Evolutionary conservation across 2,888 invertebrate species (phyloP), one percentile per base, ranked within the genome.

Genomic region (Trissoscelio sp.): DNA sequence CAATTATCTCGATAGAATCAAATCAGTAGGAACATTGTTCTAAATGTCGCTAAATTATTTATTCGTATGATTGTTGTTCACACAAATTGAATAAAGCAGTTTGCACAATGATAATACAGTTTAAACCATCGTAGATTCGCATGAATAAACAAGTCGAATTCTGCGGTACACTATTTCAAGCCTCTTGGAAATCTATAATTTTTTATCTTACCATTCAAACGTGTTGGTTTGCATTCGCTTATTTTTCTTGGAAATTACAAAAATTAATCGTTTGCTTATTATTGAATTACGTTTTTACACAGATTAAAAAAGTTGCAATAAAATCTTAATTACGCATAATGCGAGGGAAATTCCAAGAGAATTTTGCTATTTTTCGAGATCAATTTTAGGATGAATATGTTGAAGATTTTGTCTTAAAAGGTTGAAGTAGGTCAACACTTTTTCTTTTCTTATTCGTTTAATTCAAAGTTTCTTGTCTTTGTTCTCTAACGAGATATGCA

Each of bases 401-500:
- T 64, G 64, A 64, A 46, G 73, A 46, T 73, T 73, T 73, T 57
- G 55, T 57, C 57, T 74, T 53, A 48, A 77, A 66, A 75, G 66
- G 53, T 51, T 60, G 46, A 77, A 77, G 67, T 67, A 57, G 67
- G 67, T 77, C 60, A 67, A 31, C 16, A 53, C 53, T 67, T 69
- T 64, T 67, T 77, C 75, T 60, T 53, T 42, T 60, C 75, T 67
- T 67, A 48, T 69, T 77, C 60, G 60, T 77, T 77, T 69, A 77
- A 77, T 77, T 69, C 66, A 67, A 75, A 67, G 75, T 75, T 73
- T 77, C 60, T 77, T 77, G 67, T 77, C 75, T 67, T 67, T 77
- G 67, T 77, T 60, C 75, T 77, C 67, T 77, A 77, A 77, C 72
- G 72, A 79, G 72, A 78, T 70, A 78, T 70, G 62, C 62, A 78